Base-by-base conservation (phyloP, 2,888 invertebrate species). In the Galeopsomyia nigrocyanea region DNA sequence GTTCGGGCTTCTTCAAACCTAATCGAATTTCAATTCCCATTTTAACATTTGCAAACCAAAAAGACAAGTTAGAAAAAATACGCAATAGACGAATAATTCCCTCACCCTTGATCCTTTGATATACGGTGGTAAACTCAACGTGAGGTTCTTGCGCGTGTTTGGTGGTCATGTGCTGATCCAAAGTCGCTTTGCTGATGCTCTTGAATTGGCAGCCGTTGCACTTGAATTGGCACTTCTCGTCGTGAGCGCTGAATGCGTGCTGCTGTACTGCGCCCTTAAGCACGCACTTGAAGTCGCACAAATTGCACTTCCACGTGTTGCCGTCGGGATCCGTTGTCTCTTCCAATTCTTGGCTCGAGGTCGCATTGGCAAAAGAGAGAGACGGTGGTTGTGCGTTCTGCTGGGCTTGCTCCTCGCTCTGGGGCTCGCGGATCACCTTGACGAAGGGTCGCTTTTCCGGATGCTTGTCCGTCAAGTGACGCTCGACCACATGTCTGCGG, bases 261-360 rank as follows among this genome's bases (percentile, higher is more conserved):
- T 87, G 87, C 0, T 88, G 86, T 47, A 93, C 90, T 58, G 91
- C 91, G 0, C 88, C 88, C 26, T 91, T 90, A 0, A 90, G 89
- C 74, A 88, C 86, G 75, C 89, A 90, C 69, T 89, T 89, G 78
- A 89, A 90, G 61, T 90, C 88, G 79, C 94, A 94, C 39, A 92
- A 81, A 17, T 91, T 91, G 80, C 94, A 94, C 71, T 90, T 90
- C 93, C 93, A 93, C 1, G 90, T 89, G 79, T 91, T 91, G 10
- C 89, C 82, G 77, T 91, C 89, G 14, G 79, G 69, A 79, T 80
- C 78, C 47, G 81, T 71, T n/a, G 78, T 62, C 31, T 82, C 81
- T 2, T 83, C 81, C 10, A 83, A 82, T 1, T 76, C 68, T 47
- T 79, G 84, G 14, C 58, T 14, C 0, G 62, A 1, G 31, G 75